A percentile compares a stretch with the other conserved stretches of the same genome.
Conservation (phyloP, 2,113 vertebrate species). For the Mellivora capensis region DNA sequence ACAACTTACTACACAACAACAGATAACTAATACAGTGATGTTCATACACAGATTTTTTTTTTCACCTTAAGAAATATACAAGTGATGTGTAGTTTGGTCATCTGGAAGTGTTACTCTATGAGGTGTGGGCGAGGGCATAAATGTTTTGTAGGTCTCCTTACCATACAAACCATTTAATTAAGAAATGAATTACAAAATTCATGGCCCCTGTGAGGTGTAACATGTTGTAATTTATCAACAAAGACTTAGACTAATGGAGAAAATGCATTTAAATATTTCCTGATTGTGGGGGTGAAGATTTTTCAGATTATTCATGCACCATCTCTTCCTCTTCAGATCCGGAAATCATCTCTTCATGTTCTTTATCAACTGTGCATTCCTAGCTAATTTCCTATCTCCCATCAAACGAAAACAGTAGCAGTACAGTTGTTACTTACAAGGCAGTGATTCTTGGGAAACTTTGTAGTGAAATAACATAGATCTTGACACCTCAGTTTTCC, state of each 20-base stretch:
- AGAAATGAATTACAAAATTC: not conserved
- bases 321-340: not conserved
- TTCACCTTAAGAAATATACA: not conserved
- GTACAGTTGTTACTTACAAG: not conserved
- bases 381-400: not conserved
- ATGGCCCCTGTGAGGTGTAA: not conserved
- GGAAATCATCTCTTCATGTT: not conserved
- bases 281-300: not conserved
- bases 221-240: not conserved
- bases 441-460: not conserved
- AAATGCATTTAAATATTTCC: not conserved
- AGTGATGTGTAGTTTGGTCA: not conserved
- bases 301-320: not conserved
- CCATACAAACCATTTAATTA: not conserved
- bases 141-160: not conserved
- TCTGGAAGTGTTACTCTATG: not conserved
- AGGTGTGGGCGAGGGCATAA: fast-evolving
- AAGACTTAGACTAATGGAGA: not conserved
- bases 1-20: not conserved
- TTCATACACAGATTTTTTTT: not conserved
- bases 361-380: not conserved
- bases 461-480: conserved; percentile 11
- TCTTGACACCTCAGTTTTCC: not conserved
- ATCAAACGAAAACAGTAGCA: not conserved
- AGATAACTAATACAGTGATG: not conserved